Percentiles rank a stretch among this genome's conserved stretches.
Conservation (phyloP, 2,888 invertebrate genomes). For the Stenoptilia bipunctidactyla region DNA sequence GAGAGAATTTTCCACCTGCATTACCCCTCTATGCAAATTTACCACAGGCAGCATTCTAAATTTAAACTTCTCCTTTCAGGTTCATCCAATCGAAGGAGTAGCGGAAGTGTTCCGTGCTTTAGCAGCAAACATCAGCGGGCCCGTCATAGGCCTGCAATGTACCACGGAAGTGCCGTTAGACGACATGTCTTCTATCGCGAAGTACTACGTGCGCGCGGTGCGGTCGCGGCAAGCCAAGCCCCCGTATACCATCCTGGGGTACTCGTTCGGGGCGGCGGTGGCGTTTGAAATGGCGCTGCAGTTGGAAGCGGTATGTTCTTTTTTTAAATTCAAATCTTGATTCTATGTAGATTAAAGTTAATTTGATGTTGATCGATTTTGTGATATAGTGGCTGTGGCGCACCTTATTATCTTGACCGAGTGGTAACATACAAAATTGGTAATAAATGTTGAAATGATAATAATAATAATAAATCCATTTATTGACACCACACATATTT, state of each 20-base stretch:
- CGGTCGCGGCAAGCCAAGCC: conserved; percentile 82
- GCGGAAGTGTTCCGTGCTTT: conserved; percentile 78
- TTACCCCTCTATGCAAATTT: too few species aligned
- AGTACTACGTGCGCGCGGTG: conserved; percentile 79
- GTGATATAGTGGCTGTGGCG: too few species aligned
- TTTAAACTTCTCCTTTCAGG: conserved; percentile 20
- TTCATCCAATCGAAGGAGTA: conserved; percentile 93
- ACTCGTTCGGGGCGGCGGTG: conserved; percentile 95
- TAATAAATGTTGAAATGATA: too few species aligned
- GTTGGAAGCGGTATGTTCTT: conserved; percentile 70
- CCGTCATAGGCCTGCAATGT: conserved; percentile 93
- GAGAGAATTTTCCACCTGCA: too few species aligned
- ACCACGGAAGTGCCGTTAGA: conserved; percentile 80
- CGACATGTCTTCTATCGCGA: conserved; percentile 80
- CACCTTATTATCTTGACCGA: too few species aligned
- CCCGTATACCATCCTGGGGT: conserved; percentile 92
- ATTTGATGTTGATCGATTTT: too few species aligned
- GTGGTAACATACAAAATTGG: too few species aligned
- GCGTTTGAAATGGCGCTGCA: conserved; percentile 95
- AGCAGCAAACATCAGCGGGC: conserved; percentile 78
- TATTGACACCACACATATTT: too few species aligned
- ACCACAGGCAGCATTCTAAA: too few species aligned
- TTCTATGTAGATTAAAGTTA: too few species aligned
- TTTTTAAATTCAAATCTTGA: too few species aligned
- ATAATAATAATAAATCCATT: too few species aligned